Evolutionary conservation across 2,113 vertebrate species (phyloP).

Genomic region (Vulpes vulpes): DNA sequence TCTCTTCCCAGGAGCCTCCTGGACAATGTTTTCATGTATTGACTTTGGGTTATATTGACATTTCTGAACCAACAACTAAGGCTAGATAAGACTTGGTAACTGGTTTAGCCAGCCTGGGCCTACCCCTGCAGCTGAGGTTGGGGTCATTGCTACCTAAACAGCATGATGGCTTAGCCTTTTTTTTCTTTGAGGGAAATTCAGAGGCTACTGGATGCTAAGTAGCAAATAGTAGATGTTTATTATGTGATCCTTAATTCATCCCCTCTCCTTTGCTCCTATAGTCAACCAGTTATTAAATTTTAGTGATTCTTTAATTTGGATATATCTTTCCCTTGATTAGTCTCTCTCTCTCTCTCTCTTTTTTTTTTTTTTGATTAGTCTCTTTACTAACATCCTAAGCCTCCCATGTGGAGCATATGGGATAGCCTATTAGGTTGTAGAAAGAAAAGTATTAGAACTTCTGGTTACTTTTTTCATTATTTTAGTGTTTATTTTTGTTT

Average conservation of each 20-base stretch:
- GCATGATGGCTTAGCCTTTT: not conserved
- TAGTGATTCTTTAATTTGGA: slow-evolving; percentile 13
- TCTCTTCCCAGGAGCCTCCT: not conserved
- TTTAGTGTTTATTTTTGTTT: not conserved
- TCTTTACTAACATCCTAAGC: not conserved
- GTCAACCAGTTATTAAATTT: not conserved
- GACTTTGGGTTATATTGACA: not conserved
- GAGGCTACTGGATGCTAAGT: not conserved
- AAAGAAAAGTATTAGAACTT: slow-evolving; percentile 62
- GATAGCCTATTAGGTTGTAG: not conserved
- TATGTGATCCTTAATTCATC: not conserved
- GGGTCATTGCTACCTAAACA: not conserved
- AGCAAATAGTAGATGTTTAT: not conserved
- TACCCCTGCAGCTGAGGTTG: not conserved
- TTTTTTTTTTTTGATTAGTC: not conserved
- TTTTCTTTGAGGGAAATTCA: not conserved
- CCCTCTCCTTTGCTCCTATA: not conserved
- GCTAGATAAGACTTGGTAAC: not conserved
- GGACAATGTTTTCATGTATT: not conserved
- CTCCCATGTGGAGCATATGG: not conserved
- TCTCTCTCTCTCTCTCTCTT: not conserved
- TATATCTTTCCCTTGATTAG: slow-evolving; percentile 14
- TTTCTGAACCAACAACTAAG: not conserved
- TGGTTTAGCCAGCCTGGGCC: not conserved
- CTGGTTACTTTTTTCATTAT: not conserved